Evolutionary conservation across 2,888 invertebrate species (phyloP).

Genomic region (Saturnia japonica): DNA sequence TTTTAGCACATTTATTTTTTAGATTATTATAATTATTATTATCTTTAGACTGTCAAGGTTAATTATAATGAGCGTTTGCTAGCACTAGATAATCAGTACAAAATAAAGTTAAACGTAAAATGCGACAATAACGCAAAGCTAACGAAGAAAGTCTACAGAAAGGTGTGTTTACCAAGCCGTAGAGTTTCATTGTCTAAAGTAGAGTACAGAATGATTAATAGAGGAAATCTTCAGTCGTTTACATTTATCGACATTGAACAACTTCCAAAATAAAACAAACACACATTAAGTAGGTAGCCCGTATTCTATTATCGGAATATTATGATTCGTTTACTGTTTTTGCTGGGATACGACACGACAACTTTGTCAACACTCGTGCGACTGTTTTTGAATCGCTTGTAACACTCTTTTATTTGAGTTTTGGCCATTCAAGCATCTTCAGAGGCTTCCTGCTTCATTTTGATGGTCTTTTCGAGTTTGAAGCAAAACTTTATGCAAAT

Average conservation of each 20-base stretch:
- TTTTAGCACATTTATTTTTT: not conserved
- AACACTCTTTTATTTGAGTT: too few relatives aligned
- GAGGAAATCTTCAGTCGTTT: conserved; percentile 22
- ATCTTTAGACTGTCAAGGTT: not conserved
- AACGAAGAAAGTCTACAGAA: conserved; percentile 57
- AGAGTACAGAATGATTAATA: conserved; percentile 36
- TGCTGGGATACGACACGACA: not conserved
- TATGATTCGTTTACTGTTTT: not conserved
- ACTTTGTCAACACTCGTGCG: too few relatives aligned
- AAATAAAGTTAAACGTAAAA: conserved; percentile 37
- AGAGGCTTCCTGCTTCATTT: too few relatives aligned
- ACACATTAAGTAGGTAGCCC: not conserved
- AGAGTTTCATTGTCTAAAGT: conserved; percentile 53
- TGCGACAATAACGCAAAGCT: conserved; percentile 43
- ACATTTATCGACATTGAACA: not conserved
- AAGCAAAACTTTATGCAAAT: too few relatives aligned
- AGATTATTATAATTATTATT: not conserved
- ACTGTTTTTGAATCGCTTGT: too few relatives aligned
- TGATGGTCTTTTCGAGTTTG: too few relatives aligned
- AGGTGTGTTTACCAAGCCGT: conserved; percentile 50
- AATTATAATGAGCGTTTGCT: conserved; percentile 35
- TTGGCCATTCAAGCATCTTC: too few relatives aligned
- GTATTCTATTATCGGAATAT: not conserved
- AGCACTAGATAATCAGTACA: conserved; percentile 37
- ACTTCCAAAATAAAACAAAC: not conserved